Evolutionary conservation across 2,113 vertebrate genomes (phyloP).

Genomic region (Pyrgilauda ruficollis): DNA sequence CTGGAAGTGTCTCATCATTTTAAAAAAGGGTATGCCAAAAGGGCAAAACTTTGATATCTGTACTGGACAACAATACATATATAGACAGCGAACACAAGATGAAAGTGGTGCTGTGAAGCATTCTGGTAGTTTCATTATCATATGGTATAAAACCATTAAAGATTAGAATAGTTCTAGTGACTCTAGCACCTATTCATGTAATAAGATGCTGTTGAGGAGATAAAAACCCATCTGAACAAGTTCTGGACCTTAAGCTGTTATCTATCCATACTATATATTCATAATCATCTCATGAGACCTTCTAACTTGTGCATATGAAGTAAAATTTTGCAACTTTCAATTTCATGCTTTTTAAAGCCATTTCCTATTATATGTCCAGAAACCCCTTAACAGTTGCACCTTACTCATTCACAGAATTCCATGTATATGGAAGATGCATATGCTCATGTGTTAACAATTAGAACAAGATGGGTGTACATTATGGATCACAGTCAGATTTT

Average conservation of each 20-base stretch:
- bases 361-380: neutral
- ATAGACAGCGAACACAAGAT: neutral
- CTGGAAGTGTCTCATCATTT: neutral
- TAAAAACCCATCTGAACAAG: neutral
- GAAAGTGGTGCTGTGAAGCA: neutral
- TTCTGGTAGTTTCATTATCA: neutral
- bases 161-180: neutral
- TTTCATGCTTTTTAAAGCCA: fast-evolving
- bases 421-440: neutral
- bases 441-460: neutral
- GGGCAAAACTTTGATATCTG: neutral
- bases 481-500: neutral
- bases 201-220: neutral
- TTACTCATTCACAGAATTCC: neutral
- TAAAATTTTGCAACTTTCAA: neutral
- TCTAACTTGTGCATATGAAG: neutral
- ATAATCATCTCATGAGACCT: neutral
- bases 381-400: neutral
- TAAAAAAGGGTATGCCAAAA: neutral
- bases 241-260: neutral
- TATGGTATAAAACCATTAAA: neutral
- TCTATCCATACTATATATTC: neutral
- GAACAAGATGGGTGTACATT: neutral
- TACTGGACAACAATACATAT: neutral
- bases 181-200: neutral